phyloP scores from a whole-genome alignment of 2,797 vertebrate genomes.

The Lindbergichthys nudifrons region DNA sequence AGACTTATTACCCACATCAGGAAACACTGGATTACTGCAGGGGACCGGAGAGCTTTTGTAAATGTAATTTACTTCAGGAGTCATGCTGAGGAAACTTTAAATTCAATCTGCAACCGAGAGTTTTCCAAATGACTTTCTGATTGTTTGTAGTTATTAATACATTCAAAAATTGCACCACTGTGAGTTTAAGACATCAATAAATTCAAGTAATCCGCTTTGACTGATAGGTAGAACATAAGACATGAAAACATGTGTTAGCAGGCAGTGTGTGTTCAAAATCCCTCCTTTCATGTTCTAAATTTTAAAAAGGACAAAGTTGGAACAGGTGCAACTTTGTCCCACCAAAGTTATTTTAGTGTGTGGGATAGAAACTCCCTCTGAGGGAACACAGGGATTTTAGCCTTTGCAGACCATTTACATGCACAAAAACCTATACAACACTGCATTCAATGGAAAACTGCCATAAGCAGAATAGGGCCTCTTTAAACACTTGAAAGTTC shows the following conservation, averaged over 20 bases:
- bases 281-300: not conserved
- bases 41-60: slow-evolving; percentile 28
- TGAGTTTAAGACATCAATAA: slow-evolving; percentile 32
- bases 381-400: too few species aligned
- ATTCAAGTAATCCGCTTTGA: slow-evolving; percentile 26
- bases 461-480: not conserved
- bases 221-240: slow-evolving; percentile 20
- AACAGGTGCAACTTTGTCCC: slow-evolving; percentile 31
- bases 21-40: slow-evolving; percentile 22
- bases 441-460: too few species aligned
- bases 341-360: slow-evolving; percentile 13
- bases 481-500: not conserved
- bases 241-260: slow-evolving; percentile 9
- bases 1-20: slow-evolving; percentile 37
- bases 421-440: too few species aligned
- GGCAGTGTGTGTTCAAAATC: slow-evolving; percentile 7
- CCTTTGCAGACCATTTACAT: too few species aligned
- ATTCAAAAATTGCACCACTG: slow-evolving; percentile 27
- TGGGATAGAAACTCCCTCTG: too few species aligned
- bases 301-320: slow-evolving; percentile 43
- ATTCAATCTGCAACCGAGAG: not conserved
- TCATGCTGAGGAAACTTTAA: slow-evolving; percentile 23
- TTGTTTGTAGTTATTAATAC: slow-evolving; percentile 24
- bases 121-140: slow-evolving; percentile 7
- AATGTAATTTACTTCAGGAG: slow-evolving; percentile 41